phyloP scores from a whole-genome alignment of 1,140 invertebrate species.

The Drosophila gunungcola region DNA sequence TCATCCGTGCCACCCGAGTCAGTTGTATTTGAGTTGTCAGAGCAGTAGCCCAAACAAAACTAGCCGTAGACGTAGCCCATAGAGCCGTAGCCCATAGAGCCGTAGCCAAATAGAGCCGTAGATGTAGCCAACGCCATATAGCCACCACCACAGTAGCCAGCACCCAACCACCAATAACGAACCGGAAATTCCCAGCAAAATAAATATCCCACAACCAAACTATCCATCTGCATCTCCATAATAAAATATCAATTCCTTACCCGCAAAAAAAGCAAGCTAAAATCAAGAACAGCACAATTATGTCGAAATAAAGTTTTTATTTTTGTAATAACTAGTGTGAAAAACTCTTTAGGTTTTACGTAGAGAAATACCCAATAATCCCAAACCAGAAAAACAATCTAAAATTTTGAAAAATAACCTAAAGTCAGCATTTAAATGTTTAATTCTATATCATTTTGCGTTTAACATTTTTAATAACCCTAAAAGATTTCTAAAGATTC shows the following conservation, averaged over 20 bases:
- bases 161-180: constrained; percentile 1
- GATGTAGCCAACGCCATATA: constrained; percentile 32
- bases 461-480: no score
- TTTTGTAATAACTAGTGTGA: no score
- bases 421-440: no score
- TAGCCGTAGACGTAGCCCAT: constrained; percentile 30
- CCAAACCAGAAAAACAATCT: no score
- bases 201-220: not conserved
- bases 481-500: not conserved
- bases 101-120: constrained; percentile 62
- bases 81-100: constrained; percentile 29
- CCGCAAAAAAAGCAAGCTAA: not conserved
- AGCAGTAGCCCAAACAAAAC: constrained; percentile 73
- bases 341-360: no score
- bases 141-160: constrained; percentile 29
- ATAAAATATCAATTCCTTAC: not conserved
- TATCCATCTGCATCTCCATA: not conserved
- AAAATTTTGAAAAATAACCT: no score
- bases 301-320: no score
- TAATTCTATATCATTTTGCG: no score
- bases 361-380: no score
- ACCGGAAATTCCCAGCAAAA: not conserved
- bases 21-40: constrained; percentile 85
- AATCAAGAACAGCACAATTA: not conserved
- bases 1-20: constrained; percentile 84